Conservation (phyloP, 2,888 invertebrate genomes). For the Parascotia fuliginaria region DNA sequence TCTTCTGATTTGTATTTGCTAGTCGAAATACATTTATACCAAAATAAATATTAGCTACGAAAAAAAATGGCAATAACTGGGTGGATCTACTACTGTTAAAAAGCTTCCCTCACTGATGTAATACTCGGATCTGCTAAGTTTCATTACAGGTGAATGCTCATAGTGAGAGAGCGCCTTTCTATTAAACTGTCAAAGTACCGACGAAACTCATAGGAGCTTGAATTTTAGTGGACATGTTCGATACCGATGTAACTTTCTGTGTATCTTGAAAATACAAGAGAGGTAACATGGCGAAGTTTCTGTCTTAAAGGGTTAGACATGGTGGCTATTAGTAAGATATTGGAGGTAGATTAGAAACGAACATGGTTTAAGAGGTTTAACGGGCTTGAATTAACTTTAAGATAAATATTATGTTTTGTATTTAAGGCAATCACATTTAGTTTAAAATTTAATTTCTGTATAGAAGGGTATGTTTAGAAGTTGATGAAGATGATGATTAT, state of each 20-base stretch:
- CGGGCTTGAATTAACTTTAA: not conserved
- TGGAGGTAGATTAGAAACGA: not conserved
- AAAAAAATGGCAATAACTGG: too few species aligned
- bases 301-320: slow-evolving; percentile 5
- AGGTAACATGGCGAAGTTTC: slow-evolving; percentile 7
- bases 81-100: too few species aligned
- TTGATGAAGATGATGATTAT: too few species aligned
- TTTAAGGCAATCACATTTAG: not conserved
- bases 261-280: slow-evolving; percentile 12
- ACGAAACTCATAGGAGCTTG: slow-evolving; percentile 9
- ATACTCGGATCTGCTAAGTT: too few species aligned
- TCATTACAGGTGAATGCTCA: too few species aligned
- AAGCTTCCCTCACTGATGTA: too few species aligned
- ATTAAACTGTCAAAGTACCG: slow-evolving; percentile 6
- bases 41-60: too few species aligned
- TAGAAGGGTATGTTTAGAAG: too few species aligned
- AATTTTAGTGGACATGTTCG: slow-evolving; percentile 14
- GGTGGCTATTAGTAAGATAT: slow-evolving; percentile 1
- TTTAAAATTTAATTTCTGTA: too few species aligned
- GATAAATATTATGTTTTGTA: not conserved
- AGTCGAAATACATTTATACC: too few species aligned
- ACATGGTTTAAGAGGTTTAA: not conserved
- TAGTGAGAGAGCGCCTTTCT: too few species aligned
- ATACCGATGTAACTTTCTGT: slow-evolving; percentile 4
- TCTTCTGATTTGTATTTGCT: too few species aligned